phyloP scores from a whole-genome alignment of 2,797 vertebrate genomes.

The Odontamblyopus rebecca region DNA sequence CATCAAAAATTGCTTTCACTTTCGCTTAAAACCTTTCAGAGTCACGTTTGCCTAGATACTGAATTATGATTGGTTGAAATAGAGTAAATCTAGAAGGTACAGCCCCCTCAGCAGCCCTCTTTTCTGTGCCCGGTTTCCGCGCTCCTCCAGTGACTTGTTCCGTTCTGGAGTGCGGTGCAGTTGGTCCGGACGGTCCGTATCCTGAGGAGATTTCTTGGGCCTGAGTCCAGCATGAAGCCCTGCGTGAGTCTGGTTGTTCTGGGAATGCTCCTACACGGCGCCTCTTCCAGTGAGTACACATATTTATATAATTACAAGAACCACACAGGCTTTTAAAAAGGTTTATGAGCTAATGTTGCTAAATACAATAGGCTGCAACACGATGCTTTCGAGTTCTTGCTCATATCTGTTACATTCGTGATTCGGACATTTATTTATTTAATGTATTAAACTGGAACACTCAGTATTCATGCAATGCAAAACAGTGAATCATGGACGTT shows the following conservation, averaged over 20 bases:
- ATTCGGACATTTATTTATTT: too few relatives aligned
- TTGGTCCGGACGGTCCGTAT: not conserved
- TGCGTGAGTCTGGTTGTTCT: not conserved
- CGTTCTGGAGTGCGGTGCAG: too few relatives aligned
- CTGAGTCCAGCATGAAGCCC: not conserved
- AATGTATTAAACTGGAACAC: too few relatives aligned
- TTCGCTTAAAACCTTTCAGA: not conserved
- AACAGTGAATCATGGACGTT: too few relatives aligned
- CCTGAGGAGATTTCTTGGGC: not conserved
- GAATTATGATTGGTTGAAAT: not conserved
- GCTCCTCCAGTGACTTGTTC: not conserved
- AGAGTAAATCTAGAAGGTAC: not conserved
- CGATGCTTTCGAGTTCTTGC: too few relatives aligned
- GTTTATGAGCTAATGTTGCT: too few relatives aligned
- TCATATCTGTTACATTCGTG: too few relatives aligned
- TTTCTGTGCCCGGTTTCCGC: not conserved
- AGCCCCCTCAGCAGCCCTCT: not conserved
- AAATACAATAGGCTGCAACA: too few relatives aligned
- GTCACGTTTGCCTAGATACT: not conserved
- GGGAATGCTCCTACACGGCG: not conserved
- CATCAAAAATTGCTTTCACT: conserved; percentile 3
- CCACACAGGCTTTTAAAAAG: too few relatives aligned
- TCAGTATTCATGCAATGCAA: too few relatives aligned
- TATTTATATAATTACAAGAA: not conserved
- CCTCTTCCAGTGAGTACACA: conserved; percentile 5